phyloP scores from a whole-genome alignment of 2,888 invertebrate genomes.

The Chalcis sispes region DNA sequence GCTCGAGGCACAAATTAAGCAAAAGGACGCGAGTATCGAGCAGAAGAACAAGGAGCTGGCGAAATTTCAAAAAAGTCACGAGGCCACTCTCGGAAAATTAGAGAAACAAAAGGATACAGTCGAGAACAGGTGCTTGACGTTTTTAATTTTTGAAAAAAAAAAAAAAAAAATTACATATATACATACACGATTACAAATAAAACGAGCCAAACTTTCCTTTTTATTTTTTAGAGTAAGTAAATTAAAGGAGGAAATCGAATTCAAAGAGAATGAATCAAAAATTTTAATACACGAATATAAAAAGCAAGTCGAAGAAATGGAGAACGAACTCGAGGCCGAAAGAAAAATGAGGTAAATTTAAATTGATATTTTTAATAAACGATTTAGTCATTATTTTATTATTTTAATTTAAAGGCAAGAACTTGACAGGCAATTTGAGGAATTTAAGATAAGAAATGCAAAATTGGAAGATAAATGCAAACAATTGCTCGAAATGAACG shows the following conservation, averaged over 20 bases:
- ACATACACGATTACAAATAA: not conserved
- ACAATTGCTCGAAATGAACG: conserved; percentile 60
- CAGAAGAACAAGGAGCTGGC: conserved; percentile 63
- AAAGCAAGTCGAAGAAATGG: conserved; percentile 57
- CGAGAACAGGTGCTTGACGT: conserved; percentile 63
- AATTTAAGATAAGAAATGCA: conserved; percentile 59
- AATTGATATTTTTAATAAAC: not conserved
- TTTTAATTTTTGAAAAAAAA: no score
- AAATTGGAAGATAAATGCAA: conserved; percentile 62
- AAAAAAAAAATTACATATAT: not conserved
- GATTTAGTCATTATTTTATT: not conserved
- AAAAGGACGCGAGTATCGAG: conserved; percentile 64
- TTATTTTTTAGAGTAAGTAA: conserved; percentile 62
- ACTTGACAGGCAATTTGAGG: conserved; percentile 56
- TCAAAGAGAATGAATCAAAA: conserved; percentile 62
- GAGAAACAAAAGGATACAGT: conserved; percentile 68
- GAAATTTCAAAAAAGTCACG: conserved; percentile 64
- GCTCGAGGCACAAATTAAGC: conserved; percentile 64
- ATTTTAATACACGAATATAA: conserved; percentile 58
- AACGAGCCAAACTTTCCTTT: not conserved
- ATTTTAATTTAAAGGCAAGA: conserved; percentile 53
- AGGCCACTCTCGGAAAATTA: conserved; percentile 62
- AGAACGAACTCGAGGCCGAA: conserved; percentile 56
- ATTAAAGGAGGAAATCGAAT: conserved; percentile 63
- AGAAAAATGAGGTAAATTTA: conserved; percentile 60